Percentiles rank a stretch among this genome's conserved stretches.
These are phyloP conservation scores for Platyura marginata DNA, from an alignment of 1,140 invertebrate species.

Conservation along the genomic window DNA sequence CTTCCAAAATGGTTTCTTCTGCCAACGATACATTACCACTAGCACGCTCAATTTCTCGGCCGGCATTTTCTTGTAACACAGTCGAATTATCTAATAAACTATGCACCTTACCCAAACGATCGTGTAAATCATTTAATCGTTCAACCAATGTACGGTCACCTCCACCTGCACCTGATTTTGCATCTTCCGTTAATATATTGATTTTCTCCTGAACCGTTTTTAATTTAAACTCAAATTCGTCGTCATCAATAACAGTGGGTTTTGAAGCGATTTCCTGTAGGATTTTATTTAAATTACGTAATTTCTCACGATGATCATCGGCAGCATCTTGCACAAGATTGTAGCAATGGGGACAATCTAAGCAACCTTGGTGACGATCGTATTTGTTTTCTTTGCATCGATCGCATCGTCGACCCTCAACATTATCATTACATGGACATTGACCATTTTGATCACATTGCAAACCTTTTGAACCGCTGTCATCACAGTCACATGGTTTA, in stretches of 20 bases:
- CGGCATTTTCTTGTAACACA: slow-evolving; percentile 35
- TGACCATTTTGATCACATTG: slow-evolving; percentile 72
- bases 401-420: slow-evolving; percentile 79
- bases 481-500: slow-evolving; percentile 72
- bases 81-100: slow-evolving; percentile 41
- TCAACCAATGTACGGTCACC: slow-evolving; percentile 42
- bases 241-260: slow-evolving; percentile 69
- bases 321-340: slow-evolving; percentile 80
- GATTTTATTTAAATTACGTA: slow-evolving; percentile 50
- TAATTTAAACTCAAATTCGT: slow-evolving; percentile 62
- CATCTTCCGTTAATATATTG: slow-evolving; percentile 46
- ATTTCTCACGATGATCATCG: slow-evolving; percentile 54
- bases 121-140: slow-evolving; percentile 44
- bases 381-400: slow-evolving; percentile 86
- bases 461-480: slow-evolving; percentile 62
- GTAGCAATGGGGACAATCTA: slow-evolving; percentile 85
- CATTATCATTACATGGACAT: slow-evolving; percentile 78
- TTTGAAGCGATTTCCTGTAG: slow-evolving; percentile 38
- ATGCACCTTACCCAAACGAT: slow-evolving; percentile 43
- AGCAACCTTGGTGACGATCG: slow-evolving; percentile 64
- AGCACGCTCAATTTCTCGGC: slow-evolving; percentile 37
- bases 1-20: slow-evolving; percentile 51
- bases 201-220: slow-evolving; percentile 51
- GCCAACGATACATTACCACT: slow-evolving; percentile 49
- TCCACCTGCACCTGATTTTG: slow-evolving; percentile 40